Percentiles rank a stretch among this genome's conserved stretches.
Evolutionary conservation across 2,113 vertebrate species (phyloP).

Genomic region (Salvator merianae): DNA sequence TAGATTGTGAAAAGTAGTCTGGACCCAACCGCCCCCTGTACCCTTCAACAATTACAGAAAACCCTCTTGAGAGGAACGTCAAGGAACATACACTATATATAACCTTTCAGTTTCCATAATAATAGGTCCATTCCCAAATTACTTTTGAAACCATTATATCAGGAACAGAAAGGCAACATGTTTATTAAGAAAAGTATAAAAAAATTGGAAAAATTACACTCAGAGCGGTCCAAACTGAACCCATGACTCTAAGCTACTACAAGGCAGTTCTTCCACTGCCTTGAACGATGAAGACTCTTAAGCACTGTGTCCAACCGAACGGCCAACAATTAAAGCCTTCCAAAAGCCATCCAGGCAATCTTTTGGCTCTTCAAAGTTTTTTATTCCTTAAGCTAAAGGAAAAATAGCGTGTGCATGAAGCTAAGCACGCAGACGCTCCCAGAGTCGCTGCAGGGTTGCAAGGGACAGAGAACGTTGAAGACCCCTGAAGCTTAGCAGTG

Average conservation of each 20-base stretch:
- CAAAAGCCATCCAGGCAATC: neutral
- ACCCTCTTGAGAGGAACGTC: neutral
- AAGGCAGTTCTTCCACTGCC: neutral
- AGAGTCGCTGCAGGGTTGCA: constrained; percentile 62
- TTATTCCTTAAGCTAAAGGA: constrained; percentile 43
- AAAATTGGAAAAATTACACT: constrained; percentile 38
- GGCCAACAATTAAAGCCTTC: neutral
- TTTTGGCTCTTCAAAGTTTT: constrained; percentile 20
- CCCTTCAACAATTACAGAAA: neutral
- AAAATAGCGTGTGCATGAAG: constrained; percentile 56
- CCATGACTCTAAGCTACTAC: neutral
- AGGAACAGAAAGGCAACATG: constrained; percentile 43
- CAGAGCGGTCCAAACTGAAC: neutral
- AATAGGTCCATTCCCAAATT: neutral
- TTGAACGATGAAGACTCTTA: neutral
- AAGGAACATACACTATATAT: neutral
- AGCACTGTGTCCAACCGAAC: neutral
- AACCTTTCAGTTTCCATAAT: neutral
- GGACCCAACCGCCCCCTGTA: no score
- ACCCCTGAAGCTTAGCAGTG: constrained; percentile 51
- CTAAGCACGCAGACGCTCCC: constrained; percentile 64
- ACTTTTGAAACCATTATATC: constrained; percentile 35
- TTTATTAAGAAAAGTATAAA: constrained; percentile 12
- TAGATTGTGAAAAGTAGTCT: neutral
- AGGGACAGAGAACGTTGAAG: constrained; percentile 65